A percentile compares a stretch with the other conserved stretches of the same genome.
phyloP scores from a whole-genome alignment of 2,797 vertebrate species.

The Clarias platycephalus region DNA sequence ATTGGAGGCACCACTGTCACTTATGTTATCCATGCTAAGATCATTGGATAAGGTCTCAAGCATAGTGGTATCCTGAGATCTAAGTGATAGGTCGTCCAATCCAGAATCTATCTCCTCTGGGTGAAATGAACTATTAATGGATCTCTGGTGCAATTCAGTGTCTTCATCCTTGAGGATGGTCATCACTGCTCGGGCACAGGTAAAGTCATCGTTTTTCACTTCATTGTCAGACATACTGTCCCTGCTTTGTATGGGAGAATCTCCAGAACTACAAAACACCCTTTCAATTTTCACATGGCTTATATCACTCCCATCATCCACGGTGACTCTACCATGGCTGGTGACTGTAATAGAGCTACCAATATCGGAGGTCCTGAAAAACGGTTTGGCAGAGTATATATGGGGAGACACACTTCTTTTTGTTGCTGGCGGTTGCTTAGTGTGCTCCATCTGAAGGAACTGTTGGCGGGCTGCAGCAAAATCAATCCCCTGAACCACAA shows the following conservation, averaged over 20 bases:
- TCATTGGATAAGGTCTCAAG: conserved; percentile 84
- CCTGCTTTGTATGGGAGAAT: conserved; percentile 28
- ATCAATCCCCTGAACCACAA: conserved; percentile 91
- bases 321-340: conserved; percentile 59
- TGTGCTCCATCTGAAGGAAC: conserved; percentile 85
- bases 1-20: conserved; percentile 87
- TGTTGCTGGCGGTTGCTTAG: conserved; percentile 51
- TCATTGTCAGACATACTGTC: conserved; percentile 21
- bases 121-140: conserved; percentile 71
- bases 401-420: conserved; percentile 83
- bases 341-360: conserved; percentile 63
- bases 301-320: conserved; percentile 57
- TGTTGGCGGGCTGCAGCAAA: conserved; percentile 90
- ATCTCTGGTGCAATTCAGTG: conserved; percentile 75
- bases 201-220: conserved; percentile 82
- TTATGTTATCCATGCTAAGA: conserved; percentile 93
- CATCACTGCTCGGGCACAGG: conserved; percentile 85
- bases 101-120: conserved; percentile 93
- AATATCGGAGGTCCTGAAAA: conserved; percentile 76
- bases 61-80: conserved; percentile 90
- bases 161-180: conserved; percentile 88
- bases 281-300: conserved; percentile 67
- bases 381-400: conserved; percentile 90
- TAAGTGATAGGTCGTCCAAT: conserved; percentile 89
- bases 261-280: conserved; percentile 61